Evolutionary conservation across 2,888 invertebrate species (phyloP).

Genomic region (Ormia ochracea): DNA sequence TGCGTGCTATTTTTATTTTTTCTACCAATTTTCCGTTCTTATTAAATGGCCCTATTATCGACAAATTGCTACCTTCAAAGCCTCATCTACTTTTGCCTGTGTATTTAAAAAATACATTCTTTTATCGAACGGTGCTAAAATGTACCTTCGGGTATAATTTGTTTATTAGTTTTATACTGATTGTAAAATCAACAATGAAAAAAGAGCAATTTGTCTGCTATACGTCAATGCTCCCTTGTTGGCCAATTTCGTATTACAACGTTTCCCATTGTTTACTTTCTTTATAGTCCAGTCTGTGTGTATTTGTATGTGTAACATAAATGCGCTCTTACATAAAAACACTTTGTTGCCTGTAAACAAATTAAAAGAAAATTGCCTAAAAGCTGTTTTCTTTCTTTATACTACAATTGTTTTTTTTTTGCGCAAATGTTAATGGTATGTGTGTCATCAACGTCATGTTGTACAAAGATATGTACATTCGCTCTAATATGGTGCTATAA

Average conservation of each 20-base stretch:
- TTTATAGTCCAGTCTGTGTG: background rate
- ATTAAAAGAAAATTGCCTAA: slow-evolving; percentile 39
- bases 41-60: too few species aligned
- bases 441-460: background rate
- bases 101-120: too few species aligned
- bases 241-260: slow-evolving; percentile 47
- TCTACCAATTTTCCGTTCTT: too few species aligned
- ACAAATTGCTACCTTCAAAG: too few species aligned
- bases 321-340: background rate
- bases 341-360: background rate
- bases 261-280: slow-evolving; percentile 28
- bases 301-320: background rate
- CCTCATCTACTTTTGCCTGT: too few species aligned
- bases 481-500: slow-evolving; percentile 5
- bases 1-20: too few species aligned
- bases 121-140: background rate
- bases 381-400: slow-evolving; percentile 22
- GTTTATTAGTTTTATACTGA: background rate
- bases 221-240: slow-evolving; percentile 32
- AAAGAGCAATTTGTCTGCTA: background rate
- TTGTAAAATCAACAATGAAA: background rate
- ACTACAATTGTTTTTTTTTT: background rate
- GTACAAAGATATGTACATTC: background rate
- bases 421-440: background rate
- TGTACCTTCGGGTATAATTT: background rate